Percentiles rank a stretch among this genome's conserved stretches.
Evolutionary conservation across 2,888 invertebrate genomes (phyloP).

Genomic region (Ethmia dodecea): DNA sequence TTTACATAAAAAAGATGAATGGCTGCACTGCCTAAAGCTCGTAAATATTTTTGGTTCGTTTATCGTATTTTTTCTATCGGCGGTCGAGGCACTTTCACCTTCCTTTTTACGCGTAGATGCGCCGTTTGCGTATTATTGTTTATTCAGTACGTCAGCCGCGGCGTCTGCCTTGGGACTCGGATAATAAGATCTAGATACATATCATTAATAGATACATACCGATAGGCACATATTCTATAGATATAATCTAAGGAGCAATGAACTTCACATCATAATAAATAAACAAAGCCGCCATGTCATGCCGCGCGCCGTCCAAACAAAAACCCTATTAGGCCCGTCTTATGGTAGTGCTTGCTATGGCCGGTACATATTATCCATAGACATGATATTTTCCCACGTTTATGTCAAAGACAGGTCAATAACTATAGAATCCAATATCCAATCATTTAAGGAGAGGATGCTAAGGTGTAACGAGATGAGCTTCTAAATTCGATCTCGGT

Average conservation of each 20-base stretch:
- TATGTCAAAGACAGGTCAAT: constrained; percentile 16
- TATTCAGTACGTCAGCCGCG: constrained; percentile 46
- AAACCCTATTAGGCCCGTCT: too few relatives aligned
- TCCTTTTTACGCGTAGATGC: constrained; percentile 34
- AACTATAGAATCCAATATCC: constrained; percentile 23
- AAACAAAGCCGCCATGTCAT: constrained; percentile 4
- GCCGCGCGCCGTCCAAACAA: background rate
- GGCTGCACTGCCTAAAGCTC: constrained; percentile 63
- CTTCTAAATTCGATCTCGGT: constrained; percentile 69
- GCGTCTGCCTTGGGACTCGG: constrained; percentile 42
- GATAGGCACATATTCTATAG: constrained; percentile 30
- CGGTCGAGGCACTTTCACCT: constrained; percentile 65
- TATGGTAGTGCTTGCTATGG: too few relatives aligned
- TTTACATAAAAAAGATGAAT: constrained; percentile 77
- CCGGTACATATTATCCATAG: too few relatives aligned
- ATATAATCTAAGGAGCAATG: constrained; percentile 31
- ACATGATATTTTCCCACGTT: constrained; percentile 44
- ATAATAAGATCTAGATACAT: constrained; percentile 61
- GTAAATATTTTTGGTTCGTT: constrained; percentile 60
- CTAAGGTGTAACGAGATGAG: constrained; percentile 57
- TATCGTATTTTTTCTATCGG: constrained; percentile 60
- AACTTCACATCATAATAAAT: constrained; percentile 17
- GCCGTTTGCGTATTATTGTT: constrained; percentile 45
- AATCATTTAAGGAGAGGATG: constrained; percentile 41
- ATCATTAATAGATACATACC: constrained; percentile 47